phyloP scores from a whole-genome alignment of 2,113 vertebrate species.

The Charina bottae region DNA sequence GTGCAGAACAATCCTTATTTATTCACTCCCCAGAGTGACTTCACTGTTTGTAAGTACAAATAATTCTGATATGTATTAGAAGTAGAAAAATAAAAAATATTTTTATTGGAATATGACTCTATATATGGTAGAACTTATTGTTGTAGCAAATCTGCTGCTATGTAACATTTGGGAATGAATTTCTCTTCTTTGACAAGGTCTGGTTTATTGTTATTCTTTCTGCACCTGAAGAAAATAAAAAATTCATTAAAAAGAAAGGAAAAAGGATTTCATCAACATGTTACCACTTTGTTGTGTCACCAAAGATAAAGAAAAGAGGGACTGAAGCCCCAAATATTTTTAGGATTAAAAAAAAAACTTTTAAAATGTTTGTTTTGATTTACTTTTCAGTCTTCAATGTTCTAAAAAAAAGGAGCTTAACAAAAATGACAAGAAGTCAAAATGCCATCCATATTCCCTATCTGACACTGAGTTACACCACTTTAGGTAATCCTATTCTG shows the following conservation, averaged over 20 bases:
- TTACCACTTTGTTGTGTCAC: conserved; percentile 29
- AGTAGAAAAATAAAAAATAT: conserved; percentile 17
- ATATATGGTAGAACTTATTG: conserved; percentile 5
- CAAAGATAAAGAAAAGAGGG: conserved; percentile 18
- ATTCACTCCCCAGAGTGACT: conserved; percentile 21
- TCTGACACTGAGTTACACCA: background rate
- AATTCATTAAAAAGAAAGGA: conserved; percentile 60
- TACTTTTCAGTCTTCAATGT: background rate
- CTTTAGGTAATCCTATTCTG: background rate
- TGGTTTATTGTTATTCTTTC: conserved; percentile 64
- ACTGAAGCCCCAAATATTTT: conserved; percentile 8
- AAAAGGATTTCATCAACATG: background rate
- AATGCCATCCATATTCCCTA: background rate
- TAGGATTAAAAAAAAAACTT: background rate
- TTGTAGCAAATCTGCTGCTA: conserved; percentile 5
- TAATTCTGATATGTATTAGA: conserved; percentile 28
- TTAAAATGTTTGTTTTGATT: background rate
- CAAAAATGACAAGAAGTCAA: background rate
- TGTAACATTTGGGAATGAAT: conserved; percentile 55
- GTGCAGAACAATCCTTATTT: background rate
- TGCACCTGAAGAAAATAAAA: conserved; percentile 59
- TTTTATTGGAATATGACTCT: conserved; percentile 39
- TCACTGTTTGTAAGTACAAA: conserved; percentile 29
- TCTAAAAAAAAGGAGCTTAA: background rate
- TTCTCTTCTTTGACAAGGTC: conserved; percentile 51